Percentiles rank a stretch among this genome's conserved stretches.
These are phyloP conservation scores for Eupeodes luniger DNA, from an alignment of 2,888 invertebrate species.

Conservation along the genomic window DNA sequence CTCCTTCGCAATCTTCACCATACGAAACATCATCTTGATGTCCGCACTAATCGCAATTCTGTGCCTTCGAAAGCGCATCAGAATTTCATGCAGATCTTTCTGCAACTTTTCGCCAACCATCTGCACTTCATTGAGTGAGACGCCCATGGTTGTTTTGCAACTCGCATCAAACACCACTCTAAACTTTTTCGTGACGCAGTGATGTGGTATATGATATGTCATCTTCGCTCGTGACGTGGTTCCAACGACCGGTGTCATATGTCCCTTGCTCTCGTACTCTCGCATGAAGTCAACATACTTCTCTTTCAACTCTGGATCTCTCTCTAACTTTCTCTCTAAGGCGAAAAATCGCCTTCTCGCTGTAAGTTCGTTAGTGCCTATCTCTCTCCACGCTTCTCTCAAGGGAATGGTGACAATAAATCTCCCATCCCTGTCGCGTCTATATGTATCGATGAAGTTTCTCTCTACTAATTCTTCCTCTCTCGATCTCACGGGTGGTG, in stretches of 20 bases:
- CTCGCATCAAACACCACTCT: slow-evolving; percentile 40
- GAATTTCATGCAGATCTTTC: not conserved
- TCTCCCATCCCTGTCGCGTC: not conserved
- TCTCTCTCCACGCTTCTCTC: not conserved
- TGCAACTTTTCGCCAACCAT: not conserved
- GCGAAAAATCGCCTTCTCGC: not conserved
- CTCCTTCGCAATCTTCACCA: not conserved
- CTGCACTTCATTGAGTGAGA: slow-evolving; percentile 41
- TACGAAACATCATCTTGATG: slow-evolving; percentile 9
- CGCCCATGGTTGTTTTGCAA: slow-evolving; percentile 7
- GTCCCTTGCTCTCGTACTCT: not conserved
- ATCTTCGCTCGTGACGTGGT: not conserved
- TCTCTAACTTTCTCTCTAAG: slow-evolving; percentile 16
- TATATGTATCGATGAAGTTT: too few relatives aligned
- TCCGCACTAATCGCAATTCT: not conserved
- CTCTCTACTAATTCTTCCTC: too few relatives aligned
- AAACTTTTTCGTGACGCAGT: slow-evolving; percentile 43
- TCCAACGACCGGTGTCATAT: slow-evolving; percentile 29
- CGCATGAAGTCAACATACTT: slow-evolving; percentile 34
- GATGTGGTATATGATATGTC: slow-evolving; percentile 51
- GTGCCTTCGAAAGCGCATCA: not conserved
- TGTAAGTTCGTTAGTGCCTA: not conserved
- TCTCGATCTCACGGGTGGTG: too few relatives aligned
- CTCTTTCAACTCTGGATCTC: not conserved
- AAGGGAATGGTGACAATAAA: not conserved